A percentile compares a stretch with the other conserved stretches of the same genome.
Conservation (phyloP, 2,888 invertebrate genomes). For the Agonopterix subpropinquella region DNA sequence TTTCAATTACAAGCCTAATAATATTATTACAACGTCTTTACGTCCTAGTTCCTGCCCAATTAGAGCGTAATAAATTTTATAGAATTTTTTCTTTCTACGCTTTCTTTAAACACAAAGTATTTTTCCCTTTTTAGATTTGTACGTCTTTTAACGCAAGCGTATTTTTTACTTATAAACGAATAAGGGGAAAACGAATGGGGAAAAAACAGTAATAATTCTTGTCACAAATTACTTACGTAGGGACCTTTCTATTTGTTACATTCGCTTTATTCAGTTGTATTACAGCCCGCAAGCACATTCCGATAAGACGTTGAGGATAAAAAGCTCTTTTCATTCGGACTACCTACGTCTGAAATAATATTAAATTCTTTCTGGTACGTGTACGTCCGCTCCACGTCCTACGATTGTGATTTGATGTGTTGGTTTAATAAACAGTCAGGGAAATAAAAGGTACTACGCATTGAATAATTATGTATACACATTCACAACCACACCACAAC, state of each 20-base stretch:
- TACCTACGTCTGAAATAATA: conserved; percentile 3
- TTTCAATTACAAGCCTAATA: no score
- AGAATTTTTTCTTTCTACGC: background rate
- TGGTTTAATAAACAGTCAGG: no score
- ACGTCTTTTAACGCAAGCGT: background rate
- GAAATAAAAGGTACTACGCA: no score
- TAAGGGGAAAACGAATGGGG: conserved; percentile 5
- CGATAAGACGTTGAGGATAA: conserved; percentile 9
- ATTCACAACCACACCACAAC: no score
- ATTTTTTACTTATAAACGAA: conserved; percentile 4
- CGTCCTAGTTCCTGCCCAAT: no score
- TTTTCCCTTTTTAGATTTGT: conserved; percentile 1
- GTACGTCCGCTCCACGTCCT: background rate
- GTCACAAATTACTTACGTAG: conserved; percentile 12
- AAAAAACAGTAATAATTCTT: conserved; percentile 10
- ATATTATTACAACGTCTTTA: no score
- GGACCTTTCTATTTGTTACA: conserved; percentile 10
- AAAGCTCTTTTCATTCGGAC: conserved; percentile 11
- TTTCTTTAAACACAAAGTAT: background rate
- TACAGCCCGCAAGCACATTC: conserved; percentile 11
- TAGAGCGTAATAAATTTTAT: no score
- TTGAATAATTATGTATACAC: no score
- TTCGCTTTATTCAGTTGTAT: conserved; percentile 12
- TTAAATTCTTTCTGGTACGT: no score
- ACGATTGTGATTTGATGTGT: conserved; percentile 5